Evolutionary conservation across 1,140 invertebrate species (phyloP).

Genomic region (Diachasma alloeum): DNA sequence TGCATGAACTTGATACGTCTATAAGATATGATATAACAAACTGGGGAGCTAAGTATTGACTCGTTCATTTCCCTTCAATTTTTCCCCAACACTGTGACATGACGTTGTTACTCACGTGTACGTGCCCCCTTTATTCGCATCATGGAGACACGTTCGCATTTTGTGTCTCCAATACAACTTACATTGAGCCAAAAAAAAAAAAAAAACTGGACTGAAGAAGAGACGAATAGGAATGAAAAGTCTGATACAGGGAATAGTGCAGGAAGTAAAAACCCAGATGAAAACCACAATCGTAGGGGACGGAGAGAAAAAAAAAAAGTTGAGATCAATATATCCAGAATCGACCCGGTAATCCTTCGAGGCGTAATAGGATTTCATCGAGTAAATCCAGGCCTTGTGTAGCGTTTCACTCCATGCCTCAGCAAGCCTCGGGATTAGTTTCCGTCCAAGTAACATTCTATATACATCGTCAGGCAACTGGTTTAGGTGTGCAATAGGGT

Average conservation of each 20-base stretch:
- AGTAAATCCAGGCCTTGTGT: background rate
- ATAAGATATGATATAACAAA: background rate
- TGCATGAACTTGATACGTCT: too few species aligned
- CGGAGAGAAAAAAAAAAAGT: background rate
- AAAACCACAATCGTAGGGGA: background rate
- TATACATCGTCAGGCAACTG: background rate
- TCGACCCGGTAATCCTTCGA: background rate
- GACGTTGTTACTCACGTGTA: background rate
- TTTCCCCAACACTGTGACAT: background rate
- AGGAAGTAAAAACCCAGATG: background rate
- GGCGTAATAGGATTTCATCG: background rate
- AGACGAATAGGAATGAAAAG: background rate
- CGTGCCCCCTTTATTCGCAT: background rate
- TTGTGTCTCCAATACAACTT: background rate
- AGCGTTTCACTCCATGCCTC: background rate
- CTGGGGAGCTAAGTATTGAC: background rate
- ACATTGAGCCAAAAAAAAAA: background rate
- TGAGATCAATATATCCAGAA: background rate
- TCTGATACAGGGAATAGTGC: background rate
- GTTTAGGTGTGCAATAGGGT: background rate
- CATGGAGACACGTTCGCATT: background rate
- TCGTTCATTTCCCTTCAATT: background rate
- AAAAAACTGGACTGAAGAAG: background rate
- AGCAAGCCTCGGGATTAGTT: background rate
- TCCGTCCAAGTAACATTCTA: slow-evolving; percentile 2